phyloP scores from a whole-genome alignment of 1,140 invertebrate species.

The Cataglyphis hispanica region DNA sequence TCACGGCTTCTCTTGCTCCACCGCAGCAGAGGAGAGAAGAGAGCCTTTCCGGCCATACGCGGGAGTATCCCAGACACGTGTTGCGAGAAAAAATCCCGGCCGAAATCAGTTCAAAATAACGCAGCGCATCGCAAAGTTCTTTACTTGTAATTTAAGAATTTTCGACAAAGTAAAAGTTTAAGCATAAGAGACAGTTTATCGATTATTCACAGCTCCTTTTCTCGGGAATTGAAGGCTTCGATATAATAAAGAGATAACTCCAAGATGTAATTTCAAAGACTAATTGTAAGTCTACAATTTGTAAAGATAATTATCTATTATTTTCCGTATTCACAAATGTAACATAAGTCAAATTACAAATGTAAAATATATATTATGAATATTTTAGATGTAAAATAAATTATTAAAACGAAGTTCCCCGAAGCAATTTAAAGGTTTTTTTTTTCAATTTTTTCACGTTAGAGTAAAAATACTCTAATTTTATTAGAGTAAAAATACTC shows the following conservation, averaged over 20 bases:
- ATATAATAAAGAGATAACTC: conserved; percentile 8
- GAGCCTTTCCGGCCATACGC: conserved; percentile 48
- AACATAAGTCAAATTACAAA: not conserved
- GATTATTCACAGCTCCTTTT: conserved; percentile 35
- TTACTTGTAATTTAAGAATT: not conserved
- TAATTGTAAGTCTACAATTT: conserved; percentile 1
- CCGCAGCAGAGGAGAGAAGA: conserved; percentile 29
- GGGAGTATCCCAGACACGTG: conserved; percentile 60
- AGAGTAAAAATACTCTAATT: no score
- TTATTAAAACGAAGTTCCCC: not conserved
- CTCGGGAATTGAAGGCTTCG: not conserved
- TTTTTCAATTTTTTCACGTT: not conserved
- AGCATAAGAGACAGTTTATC: not conserved
- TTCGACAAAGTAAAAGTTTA: not conserved
- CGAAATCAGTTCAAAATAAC: conserved; percentile 67
- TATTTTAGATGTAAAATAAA: not conserved
- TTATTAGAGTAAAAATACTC: no score
- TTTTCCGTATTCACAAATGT: not conserved
- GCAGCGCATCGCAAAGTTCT: not conserved
- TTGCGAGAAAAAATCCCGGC: conserved; percentile 43
- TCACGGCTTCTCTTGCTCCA: conserved; percentile 70
- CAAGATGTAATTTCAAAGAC: not conserved
- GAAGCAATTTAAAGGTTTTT: not conserved
- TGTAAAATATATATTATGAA: not conserved
- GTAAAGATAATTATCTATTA: not conserved